A percentile compares a stretch with the other conserved stretches of the same genome.
Conservation (phyloP, 1,140 invertebrate genomes). For the Homarus americanus region DNA sequence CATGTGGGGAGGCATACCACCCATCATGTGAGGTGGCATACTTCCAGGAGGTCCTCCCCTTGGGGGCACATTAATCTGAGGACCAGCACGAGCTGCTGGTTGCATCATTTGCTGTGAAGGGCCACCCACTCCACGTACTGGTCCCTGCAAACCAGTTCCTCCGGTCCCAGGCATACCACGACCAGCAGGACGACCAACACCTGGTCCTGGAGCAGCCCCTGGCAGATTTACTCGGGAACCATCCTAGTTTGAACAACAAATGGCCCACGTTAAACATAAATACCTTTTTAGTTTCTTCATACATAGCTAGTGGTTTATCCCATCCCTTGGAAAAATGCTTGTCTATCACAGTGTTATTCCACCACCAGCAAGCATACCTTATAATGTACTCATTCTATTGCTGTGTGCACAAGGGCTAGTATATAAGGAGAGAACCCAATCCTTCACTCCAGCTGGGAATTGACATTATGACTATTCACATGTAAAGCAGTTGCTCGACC, state of each 20-base stretch:
- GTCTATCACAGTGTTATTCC: no score
- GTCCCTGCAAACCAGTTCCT: conserved; percentile 66
- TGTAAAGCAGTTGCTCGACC: no score
- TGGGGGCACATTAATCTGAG: conserved; percentile 66
- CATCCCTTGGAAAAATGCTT: no score
- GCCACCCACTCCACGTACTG: conserved; percentile 72
- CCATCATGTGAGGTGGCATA: conserved; percentile 69
- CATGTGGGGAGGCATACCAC: conserved; percentile 70
- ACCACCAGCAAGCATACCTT: no score
- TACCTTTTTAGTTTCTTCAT: no score
- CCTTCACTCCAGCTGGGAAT: no score
- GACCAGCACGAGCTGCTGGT: conserved; percentile 62
- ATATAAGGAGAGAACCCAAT: no score
- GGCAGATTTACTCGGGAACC: conserved; percentile 59
- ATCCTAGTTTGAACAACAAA: conserved; percentile 23
- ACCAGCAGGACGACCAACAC: conserved; percentile 67
- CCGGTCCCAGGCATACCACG: conserved; percentile 65
- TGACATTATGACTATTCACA: no score
- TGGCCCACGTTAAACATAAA: no score
- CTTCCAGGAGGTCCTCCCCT: conserved; percentile 60
- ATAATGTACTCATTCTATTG: no score
- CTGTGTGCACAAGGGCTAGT: no score
- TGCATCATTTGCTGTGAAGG: conserved; percentile 73
- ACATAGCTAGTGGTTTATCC: no score
- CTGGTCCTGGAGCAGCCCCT: conserved; percentile 63